Evolutionary conservation across 2,113 vertebrate genomes (phyloP), one percentile per base, ranked within the genome.

Genomic region (Bungarus multicinctus): DNA sequence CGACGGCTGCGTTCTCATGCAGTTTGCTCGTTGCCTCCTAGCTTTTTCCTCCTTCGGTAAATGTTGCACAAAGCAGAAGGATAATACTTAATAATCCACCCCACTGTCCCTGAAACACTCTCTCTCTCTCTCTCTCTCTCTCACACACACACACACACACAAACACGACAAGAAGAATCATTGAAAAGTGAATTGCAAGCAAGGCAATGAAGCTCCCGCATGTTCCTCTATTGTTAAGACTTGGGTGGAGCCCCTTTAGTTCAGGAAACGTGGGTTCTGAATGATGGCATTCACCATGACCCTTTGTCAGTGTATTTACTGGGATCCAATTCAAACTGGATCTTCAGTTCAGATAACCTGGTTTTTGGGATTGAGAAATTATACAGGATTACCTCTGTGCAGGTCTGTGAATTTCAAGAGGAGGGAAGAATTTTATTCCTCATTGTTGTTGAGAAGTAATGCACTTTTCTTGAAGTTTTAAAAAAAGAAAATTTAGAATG

Each of bases 1-100:
- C 98, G 97, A 98, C 93, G 97, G 97, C 92, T 91, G 96, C 88
- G 97, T 98, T 97, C 97, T 98, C 97, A 96, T 95, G 95, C 93
- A 89, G 95, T 94, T 94, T 87, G 89, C 94, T 97, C 64, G 92
- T 94, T 95, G 96, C 94, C 96, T 96, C 16, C 12, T 87, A 93
- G 96, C 94, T 92, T 64, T 89, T 85, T 47, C 81, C 85, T 94
- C 45, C 57, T 43, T 94, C 91, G 95, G 89, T 93, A 96, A 94
- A 47, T 45, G 89, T 91, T 92, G 53, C 2, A 10, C 69, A 95
- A 60, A 90, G 14, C 0, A 0, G 93, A 93, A 90, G 52, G 55
- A 22, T 93, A 93, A 95, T 34, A 81, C 91, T 53, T 60, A 90
- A 90, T 57, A 50, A 89, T 87, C 85, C 22, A 92, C 89, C 1